Conservation (phyloP, 2,797 vertebrate genomes). For the Peromyscus eremicus region DNA sequence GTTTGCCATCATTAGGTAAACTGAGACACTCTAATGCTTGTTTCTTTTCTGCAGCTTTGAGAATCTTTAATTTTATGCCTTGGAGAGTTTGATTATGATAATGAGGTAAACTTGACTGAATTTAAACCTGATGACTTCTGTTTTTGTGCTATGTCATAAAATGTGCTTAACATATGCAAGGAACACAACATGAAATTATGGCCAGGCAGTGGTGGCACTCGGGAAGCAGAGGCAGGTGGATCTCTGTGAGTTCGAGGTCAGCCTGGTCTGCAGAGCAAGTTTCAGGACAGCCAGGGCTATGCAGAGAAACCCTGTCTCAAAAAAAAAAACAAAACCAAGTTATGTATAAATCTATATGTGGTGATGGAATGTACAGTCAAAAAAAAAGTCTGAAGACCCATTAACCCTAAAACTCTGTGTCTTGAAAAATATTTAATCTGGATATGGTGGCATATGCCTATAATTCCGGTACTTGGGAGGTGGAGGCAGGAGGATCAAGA, state of each 20-base stretch:
- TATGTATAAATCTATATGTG: neutral
- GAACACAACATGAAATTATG: constrained; percentile 15
- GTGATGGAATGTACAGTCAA: constrained; percentile 1
- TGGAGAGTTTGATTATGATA: neutral
- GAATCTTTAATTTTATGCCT: neutral
- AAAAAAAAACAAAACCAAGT: neutral
- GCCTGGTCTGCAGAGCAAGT: too few relatives aligned
- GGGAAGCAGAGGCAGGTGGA: neutral
- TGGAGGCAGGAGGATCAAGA: neutral
- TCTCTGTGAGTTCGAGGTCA: too few relatives aligned
- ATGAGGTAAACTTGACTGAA: neutral
- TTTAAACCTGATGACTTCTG: neutral
- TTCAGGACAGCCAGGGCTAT: neutral
- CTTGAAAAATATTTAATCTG: constrained; percentile 21
- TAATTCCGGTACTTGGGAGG: neutral
- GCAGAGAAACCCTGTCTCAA: neutral
- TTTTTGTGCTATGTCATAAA: neutral
- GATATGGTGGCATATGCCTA: neutral
- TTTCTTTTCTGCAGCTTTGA: neutral
- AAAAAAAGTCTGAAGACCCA: constrained; percentile 9
- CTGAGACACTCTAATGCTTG: neutral
- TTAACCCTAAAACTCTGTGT: constrained; percentile 18
- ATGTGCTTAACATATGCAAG: constrained; percentile 32
- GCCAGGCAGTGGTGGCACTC: neutral
- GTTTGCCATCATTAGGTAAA: neutral